phyloP scores from a whole-genome alignment of 2,113 vertebrate species.

The Notarius lentiginosus region DNA sequence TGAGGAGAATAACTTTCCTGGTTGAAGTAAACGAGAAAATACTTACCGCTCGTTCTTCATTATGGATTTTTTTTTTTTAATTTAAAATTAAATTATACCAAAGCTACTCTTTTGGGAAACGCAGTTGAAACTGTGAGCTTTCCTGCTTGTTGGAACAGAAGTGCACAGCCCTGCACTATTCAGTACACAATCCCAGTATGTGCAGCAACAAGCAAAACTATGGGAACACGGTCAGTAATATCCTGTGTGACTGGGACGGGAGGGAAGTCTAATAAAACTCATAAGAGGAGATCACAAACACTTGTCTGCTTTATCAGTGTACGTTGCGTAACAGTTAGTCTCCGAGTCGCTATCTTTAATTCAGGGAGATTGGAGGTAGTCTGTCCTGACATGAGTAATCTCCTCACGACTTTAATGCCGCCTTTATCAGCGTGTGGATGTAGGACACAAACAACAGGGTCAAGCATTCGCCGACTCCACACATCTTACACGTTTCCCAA shows the following conservation, averaged over 20 bases:
- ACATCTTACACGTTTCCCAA: background rate
- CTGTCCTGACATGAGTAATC: background rate
- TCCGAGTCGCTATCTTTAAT: background rate
- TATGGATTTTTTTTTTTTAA: too few species aligned
- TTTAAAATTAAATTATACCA: background rate
- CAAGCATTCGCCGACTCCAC: background rate
- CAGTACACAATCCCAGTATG: background rate
- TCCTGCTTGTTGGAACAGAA: too few species aligned
- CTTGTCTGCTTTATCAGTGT: conserved; percentile 9
- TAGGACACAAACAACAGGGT: conserved; percentile 5
- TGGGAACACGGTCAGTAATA: background rate
- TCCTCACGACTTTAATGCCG: background rate
- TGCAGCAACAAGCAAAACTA: background rate
- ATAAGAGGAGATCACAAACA: conserved; percentile 3
- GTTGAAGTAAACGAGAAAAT: too few species aligned
- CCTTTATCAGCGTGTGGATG: conserved; percentile 24
- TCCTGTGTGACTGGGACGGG: background rate
- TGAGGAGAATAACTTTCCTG: too few species aligned
- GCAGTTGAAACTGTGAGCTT: background rate
- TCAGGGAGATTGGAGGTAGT: background rate
- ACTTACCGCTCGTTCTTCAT: too few species aligned
- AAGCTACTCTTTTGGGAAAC: background rate
- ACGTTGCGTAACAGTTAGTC: background rate
- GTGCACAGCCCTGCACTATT: too few species aligned
- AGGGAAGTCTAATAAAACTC: background rate